Base-by-base conservation (phyloP, 2,888 invertebrate species). In the Xanthorhoe spadicearia region DNA sequence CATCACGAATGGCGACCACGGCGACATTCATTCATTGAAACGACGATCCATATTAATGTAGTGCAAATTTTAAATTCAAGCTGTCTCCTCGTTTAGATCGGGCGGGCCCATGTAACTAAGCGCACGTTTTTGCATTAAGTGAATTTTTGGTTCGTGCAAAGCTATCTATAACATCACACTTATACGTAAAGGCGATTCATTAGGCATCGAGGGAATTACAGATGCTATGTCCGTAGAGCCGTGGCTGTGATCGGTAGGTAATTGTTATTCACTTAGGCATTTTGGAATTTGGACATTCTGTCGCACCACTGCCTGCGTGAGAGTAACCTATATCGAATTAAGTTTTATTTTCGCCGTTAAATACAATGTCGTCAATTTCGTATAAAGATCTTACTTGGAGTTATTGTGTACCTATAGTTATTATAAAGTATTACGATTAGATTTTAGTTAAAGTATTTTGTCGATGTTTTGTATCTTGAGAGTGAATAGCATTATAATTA, bases 41-140 rank as follows among this genome's bases (percentile, higher is more conserved):
- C 90, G 83, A 87, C 92, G 84, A 92, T 92, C 90, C 92, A 93
- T 93, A 92, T 92, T 92, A 92, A 93, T 93, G 92, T 88, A 90
- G 89, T 90, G 90, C 92, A 92, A 91, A 93, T 92, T 93, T 93
- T 86, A 85, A 90, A 93, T 93, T 93, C 93, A 92, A 84, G 86
- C 83, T 86, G 87, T 80, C 87, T 87, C 89, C 83, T 87, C 88
- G 83, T 86, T 89, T 88, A 87, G 87, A 90, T 90, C 85, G 87
- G 86, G 80, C 85, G 80, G 84, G 80, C 77, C 83, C 84, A 82
- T 90, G 89, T 90, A 87, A 77, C 88, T 91, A 88, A 89, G 89
- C 89, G 84, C 90, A 90, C 89, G 90, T 88, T 89, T 91, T 86
- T 88, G 91, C 88, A 89, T 88, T 90, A 89, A 90, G 85, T 86